Conservation (phyloP, 1,140 invertebrate genomes). For the Saccostrea echinata region DNA sequence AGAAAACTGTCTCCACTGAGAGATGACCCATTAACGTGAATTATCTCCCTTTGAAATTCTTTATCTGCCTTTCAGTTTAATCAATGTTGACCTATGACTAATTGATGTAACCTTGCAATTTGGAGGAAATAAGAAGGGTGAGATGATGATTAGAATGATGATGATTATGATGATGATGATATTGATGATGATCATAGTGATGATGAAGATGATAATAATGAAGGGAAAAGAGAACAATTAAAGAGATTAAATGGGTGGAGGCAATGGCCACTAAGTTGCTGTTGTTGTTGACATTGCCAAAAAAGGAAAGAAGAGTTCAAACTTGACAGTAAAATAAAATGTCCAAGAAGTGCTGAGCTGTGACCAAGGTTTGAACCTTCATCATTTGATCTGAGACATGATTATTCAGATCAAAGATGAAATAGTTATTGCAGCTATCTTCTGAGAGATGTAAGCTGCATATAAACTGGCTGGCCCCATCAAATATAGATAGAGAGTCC, state of each 20-base stretch:
- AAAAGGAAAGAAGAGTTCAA: too few species aligned
- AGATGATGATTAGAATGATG: neutral
- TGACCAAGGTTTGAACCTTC: constrained; percentile 4
- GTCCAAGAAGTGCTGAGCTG: neutral
- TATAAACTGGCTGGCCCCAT: constrained; percentile 6
- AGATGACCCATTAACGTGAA: neutral
- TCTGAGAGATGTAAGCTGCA: constrained; percentile 8
- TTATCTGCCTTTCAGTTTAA: neutral
- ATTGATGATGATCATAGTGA: too few species aligned
- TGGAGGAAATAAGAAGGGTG: neutral
- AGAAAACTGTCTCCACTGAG: constrained; percentile 18
- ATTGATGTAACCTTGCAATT: neutral
- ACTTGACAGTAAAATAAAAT: neutral
- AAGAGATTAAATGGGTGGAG: too few species aligned
- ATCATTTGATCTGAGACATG: neutral
- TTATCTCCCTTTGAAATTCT: neutral
- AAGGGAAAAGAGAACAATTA: neutral
- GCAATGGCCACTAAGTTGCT: too few species aligned
- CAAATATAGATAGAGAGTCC: constrained; percentile 17
- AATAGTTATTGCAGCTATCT: neutral
- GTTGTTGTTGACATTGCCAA: too few species aligned
- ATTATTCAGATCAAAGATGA: constrained; percentile 22
- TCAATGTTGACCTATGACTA: neutral
- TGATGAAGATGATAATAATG: neutral
- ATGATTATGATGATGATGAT: too few species aligned